phyloP scores from a whole-genome alignment of 2,888 invertebrate genomes.

The Endotricha flammealis region DNA sequence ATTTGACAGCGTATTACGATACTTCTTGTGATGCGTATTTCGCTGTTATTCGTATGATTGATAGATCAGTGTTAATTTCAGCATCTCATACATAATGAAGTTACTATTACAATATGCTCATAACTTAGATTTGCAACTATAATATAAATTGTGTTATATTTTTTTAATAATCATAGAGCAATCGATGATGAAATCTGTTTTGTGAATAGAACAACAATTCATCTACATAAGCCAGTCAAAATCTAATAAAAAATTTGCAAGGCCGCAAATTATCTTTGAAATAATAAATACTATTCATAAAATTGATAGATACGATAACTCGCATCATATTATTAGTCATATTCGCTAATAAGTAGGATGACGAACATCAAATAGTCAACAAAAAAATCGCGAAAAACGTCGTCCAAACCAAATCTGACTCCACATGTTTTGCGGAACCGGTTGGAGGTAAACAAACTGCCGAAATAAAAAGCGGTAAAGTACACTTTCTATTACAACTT shows the following conservation, averaged over 20 bases:
- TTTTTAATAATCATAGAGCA: too few species aligned
- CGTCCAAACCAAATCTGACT: conserved; percentile 11
- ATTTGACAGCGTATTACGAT: conserved; percentile 1
- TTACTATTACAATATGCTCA: background rate
- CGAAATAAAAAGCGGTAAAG: conserved; percentile 24
- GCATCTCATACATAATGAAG: conserved; percentile 2
- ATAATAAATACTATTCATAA: background rate
- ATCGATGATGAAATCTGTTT: too few species aligned
- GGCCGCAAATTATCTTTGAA: too few species aligned
- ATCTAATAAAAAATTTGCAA: too few species aligned
- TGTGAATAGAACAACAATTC: too few species aligned
- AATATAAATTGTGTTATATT: too few species aligned
- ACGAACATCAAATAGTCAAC: conserved; percentile 16
- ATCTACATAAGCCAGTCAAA: too few species aligned
- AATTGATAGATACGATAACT: conserved; percentile 3
- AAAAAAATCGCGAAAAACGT: conserved; percentile 21
- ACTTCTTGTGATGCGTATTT: too few species aligned
- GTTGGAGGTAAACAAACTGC: conserved; percentile 16
- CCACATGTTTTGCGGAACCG: conserved; percentile 16
- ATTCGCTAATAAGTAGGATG: conserved; percentile 21
- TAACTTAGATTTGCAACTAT: too few species aligned
- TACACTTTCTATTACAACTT: conserved; percentile 43
- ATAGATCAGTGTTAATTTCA: conserved; percentile 3
- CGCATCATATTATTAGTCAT: conserved; percentile 23
- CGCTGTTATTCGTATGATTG: conserved; percentile 3